A percentile compares a stretch with the other conserved stretches of the same genome.
Evolutionary conservation across 2,113 vertebrate genomes (phyloP).

Genomic region (Stegostoma tigrinum): DNA sequence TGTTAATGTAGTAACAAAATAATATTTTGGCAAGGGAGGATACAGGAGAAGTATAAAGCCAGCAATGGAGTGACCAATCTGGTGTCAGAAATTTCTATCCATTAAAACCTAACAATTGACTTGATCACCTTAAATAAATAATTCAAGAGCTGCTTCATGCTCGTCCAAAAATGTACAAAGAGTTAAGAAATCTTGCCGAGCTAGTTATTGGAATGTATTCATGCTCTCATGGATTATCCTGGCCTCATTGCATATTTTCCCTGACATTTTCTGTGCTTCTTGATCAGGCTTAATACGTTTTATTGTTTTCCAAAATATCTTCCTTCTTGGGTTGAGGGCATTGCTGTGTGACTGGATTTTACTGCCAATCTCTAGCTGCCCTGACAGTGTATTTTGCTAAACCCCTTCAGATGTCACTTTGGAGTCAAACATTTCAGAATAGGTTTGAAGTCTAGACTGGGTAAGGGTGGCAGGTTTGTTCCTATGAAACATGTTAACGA

Average conservation of each 20-base stretch:
- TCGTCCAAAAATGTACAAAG: background rate
- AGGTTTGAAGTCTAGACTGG: too few species aligned
- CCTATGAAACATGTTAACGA: background rate
- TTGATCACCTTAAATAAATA: background rate
- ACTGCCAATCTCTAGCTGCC: background rate
- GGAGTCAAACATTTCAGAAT: background rate
- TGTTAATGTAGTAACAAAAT: background rate
- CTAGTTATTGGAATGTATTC: too few species aligned
- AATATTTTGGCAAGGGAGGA: background rate
- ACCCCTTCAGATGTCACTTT: background rate
- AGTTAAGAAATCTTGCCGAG: background rate
- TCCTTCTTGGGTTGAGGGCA: background rate
- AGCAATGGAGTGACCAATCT: background rate
- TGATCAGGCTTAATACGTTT: background rate
- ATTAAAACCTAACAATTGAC: background rate
- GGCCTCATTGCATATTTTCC: background rate
- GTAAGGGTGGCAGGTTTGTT: background rate
- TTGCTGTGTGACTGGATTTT: background rate
- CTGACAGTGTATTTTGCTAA: background rate
- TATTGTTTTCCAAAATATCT: background rate
- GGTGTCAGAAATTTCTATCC: background rate
- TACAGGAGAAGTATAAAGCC: background rate
- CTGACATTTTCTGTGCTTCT: background rate
- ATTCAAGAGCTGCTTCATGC: background rate
- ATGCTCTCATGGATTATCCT: background rate